Evolutionary conservation across 2,888 invertebrate genomes (phyloP).

Genomic region (Leucophenga montana): DNA sequence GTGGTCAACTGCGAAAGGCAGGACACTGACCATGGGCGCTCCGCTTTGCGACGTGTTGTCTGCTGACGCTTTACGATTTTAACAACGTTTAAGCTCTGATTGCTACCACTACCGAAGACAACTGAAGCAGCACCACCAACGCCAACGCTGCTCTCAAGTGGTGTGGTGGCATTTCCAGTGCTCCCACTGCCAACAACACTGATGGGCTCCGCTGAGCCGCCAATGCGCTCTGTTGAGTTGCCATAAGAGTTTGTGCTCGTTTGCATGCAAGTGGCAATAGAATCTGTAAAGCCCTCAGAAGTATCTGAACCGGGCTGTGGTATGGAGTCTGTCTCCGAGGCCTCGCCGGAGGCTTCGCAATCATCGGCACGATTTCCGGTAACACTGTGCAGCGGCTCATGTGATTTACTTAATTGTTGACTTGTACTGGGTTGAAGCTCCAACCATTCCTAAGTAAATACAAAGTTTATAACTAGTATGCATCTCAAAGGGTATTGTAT

Average conservation of each 20-base stretch:
- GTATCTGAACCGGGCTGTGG: constrained; percentile 80
- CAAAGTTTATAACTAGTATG: background rate
- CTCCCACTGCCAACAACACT: constrained; percentile 53
- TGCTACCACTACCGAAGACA: constrained; percentile 62
- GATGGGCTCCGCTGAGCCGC: constrained; percentile 78
- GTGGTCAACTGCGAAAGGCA: constrained; percentile 84
- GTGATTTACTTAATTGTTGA: constrained; percentile 49
- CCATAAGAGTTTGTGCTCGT: constrained; percentile 74
- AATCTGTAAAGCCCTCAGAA: constrained; percentile 85
- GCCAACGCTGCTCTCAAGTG: constrained; percentile 38
- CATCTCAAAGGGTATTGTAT: background rate
- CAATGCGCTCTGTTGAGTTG: constrained; percentile 74
- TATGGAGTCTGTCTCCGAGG: constrained; percentile 77
- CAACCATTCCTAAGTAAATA: constrained; percentile 69
- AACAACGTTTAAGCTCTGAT: constrained; percentile 66
- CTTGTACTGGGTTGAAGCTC: constrained; percentile 69
- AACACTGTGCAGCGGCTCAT: constrained; percentile 41
- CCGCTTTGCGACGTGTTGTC: constrained; percentile 70
- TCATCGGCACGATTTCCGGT: constrained; percentile 62
- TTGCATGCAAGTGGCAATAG: constrained; percentile 80
- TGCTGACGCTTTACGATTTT: constrained; percentile 77
- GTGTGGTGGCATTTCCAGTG: constrained; percentile 24
- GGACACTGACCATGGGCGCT: constrained; percentile 91
- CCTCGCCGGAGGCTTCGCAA: constrained; percentile 93
- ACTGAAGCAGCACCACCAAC: constrained; percentile 44